phyloP scores from a whole-genome alignment of 2,888 invertebrate genomes.

The Fabriciana adippe region DNA sequence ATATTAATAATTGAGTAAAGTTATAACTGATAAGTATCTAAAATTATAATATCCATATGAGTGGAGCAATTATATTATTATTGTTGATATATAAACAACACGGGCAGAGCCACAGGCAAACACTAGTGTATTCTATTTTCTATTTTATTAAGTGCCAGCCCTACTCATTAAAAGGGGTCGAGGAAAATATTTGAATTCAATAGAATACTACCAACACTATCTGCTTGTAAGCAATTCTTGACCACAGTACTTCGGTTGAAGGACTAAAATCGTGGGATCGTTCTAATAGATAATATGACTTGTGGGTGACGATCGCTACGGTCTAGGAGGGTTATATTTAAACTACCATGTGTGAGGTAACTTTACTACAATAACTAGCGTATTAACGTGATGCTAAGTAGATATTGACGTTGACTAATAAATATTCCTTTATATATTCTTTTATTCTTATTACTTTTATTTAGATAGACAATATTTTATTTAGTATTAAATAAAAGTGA shows the following conservation, averaged over 20 bases:
- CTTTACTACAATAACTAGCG: not conserved
- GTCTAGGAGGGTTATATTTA: slow-evolving; percentile 59
- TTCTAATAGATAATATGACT: slow-evolving; percentile 39
- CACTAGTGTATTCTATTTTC: slow-evolving; percentile 13
- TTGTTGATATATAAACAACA: too few species aligned
- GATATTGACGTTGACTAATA: too few species aligned
- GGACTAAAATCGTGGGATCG: slow-evolving; percentile 29
- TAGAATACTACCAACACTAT: slow-evolving; percentile 43
- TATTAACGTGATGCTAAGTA: not conserved
- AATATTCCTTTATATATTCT: too few species aligned
- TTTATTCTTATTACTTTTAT: too few species aligned
- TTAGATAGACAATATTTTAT: too few species aligned
- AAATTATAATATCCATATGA: too few species aligned
- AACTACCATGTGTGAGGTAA: not conserved
- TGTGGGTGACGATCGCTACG: slow-evolving; percentile 47
- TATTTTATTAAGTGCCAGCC: slow-evolving; percentile 29
- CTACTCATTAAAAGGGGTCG: slow-evolving; percentile 41
- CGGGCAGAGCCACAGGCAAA: too few species aligned
- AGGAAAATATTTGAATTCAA: slow-evolving; percentile 44
- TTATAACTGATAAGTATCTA: too few species aligned
- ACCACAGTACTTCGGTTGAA: slow-evolving; percentile 25
- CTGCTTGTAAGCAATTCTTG: slow-evolving; percentile 34
- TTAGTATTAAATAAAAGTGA: too few species aligned
- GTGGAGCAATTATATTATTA: too few species aligned
- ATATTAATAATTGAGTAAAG: too few species aligned